These are phyloP conservation scores for Grapholita molesta DNA, from an alignment of 1,140 invertebrate genomes.

Conservation along the genomic window DNA sequence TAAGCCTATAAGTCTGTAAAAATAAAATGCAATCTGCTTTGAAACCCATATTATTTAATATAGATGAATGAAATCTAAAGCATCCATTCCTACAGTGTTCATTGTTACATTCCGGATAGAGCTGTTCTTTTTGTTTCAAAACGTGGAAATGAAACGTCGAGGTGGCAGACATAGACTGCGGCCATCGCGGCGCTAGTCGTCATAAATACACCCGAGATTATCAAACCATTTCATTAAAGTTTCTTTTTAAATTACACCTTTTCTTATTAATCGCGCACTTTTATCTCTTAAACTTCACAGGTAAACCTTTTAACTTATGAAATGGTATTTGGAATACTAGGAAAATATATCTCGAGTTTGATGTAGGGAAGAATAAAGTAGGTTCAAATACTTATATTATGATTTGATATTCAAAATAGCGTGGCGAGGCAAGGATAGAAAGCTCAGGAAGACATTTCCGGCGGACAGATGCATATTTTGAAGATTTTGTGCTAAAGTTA, in stretches of 20 bases:
- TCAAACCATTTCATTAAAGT: slow-evolving; percentile 67
- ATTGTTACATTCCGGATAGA: slow-evolving; percentile 9
- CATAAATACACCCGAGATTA: slow-evolving; percentile 33
- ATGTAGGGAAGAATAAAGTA: not conserved
- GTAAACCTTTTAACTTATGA: slow-evolving; percentile 24
- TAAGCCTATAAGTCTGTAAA: no score
- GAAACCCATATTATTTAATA: not conserved
- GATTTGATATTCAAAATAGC: slow-evolving; percentile 51
- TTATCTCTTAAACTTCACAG: slow-evolving; percentile 48
- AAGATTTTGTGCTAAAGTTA: slow-evolving; percentile 58
- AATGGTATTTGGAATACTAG: not conserved
- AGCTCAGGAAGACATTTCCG: slow-evolving; percentile 60
- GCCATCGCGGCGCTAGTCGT: slow-evolving; percentile 19
- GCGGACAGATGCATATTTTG: slow-evolving; percentile 59
- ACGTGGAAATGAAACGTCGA: slow-evolving; percentile 35
- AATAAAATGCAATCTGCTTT: no score
- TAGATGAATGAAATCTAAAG: not conserved
- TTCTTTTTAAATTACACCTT: slow-evolving; percentile 54
- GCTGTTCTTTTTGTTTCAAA: slow-evolving; percentile 25
- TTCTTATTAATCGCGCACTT: slow-evolving; percentile 40
- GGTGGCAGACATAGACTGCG: slow-evolving; percentile 17
- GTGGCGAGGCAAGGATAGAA: slow-evolving; percentile 35
- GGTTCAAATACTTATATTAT: slow-evolving; percentile 22
- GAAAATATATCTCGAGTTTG: not conserved
- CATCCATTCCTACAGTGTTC: not conserved